These are phyloP conservation scores for Xylocopa sonorina DNA, from an alignment of 1,140 invertebrate genomes.

Conservation along the genomic window DNA sequence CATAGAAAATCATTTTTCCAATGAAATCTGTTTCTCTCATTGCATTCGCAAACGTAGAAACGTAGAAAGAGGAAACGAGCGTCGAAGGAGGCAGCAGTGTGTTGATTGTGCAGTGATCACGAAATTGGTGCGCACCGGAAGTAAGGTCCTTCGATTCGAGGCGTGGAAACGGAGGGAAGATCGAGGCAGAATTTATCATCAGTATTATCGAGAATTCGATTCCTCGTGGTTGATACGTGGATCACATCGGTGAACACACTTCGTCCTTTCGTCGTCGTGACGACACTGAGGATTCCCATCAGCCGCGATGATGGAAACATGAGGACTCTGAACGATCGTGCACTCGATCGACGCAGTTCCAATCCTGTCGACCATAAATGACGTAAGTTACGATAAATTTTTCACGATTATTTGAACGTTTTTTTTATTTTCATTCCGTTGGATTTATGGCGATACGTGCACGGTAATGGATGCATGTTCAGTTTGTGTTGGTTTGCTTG, in stretches of 20 bases:
- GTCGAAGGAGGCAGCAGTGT: slow-evolving; percentile 34
- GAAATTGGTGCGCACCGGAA: slow-evolving; percentile 58
- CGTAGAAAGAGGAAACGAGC: slow-evolving; percentile 3
- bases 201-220: background rate
- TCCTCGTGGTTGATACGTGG: slow-evolving; percentile 9
- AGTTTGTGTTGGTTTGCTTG: no score
- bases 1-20: background rate
- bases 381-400: slow-evolving; percentile 72
- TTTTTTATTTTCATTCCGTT: fast-evolving
- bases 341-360: slow-evolving; percentile 71
- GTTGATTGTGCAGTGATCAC: slow-evolving; percentile 60
- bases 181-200: background rate
- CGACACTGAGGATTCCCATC: slow-evolving; percentile 68
- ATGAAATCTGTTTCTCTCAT: background rate
- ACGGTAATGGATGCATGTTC: background rate
- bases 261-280: slow-evolving; percentile 31
- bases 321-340: slow-evolving; percentile 71
- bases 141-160: slow-evolving; percentile 34
- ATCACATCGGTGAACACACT: background rate
- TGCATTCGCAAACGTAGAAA: background rate
- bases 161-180: slow-evolving; percentile 16
- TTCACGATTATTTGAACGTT: background rate
- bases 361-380: slow-evolving; percentile 78
- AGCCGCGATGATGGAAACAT: slow-evolving; percentile 78
- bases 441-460: background rate